These are phyloP conservation scores for Callaeas wilsoni DNA, from an alignment of 2,113 vertebrate genomes.

Conservation along the genomic window DNA sequence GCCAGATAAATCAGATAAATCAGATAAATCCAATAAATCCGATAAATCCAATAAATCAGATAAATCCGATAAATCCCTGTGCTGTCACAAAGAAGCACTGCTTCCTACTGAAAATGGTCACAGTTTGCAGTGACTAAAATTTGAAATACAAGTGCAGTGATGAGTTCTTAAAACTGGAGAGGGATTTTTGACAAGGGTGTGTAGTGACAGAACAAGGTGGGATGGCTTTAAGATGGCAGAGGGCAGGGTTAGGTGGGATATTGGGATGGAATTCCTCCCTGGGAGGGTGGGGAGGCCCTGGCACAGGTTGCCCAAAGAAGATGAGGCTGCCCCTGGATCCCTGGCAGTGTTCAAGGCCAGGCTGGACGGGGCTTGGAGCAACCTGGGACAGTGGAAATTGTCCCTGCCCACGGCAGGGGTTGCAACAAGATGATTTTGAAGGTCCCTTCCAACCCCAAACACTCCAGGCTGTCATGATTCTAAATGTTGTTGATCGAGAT, in stretches of 20 bases:
- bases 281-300: accelerated
- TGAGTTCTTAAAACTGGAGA: background rate
- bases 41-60: background rate
- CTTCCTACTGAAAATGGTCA: background rate
- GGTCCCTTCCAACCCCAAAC: background rate
- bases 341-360: background rate
- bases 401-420: background rate
- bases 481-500: accelerated
- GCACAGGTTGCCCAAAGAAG: background rate
- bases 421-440: background rate
- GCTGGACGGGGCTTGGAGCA: accelerated
- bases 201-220: background rate
- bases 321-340: background rate
- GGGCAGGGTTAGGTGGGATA: background rate
- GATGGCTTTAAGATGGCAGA: background rate
- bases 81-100: accelerated
- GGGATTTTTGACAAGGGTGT: background rate
- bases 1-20: background rate
- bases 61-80: background rate
- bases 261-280: background rate
- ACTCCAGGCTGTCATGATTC: background rate
- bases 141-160: background rate
- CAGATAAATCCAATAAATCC: background rate
- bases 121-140: background rate
- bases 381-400: accelerated